phyloP scores from a whole-genome alignment of 2,888 invertebrate genomes.

The Orthosia gracilis region DNA sequence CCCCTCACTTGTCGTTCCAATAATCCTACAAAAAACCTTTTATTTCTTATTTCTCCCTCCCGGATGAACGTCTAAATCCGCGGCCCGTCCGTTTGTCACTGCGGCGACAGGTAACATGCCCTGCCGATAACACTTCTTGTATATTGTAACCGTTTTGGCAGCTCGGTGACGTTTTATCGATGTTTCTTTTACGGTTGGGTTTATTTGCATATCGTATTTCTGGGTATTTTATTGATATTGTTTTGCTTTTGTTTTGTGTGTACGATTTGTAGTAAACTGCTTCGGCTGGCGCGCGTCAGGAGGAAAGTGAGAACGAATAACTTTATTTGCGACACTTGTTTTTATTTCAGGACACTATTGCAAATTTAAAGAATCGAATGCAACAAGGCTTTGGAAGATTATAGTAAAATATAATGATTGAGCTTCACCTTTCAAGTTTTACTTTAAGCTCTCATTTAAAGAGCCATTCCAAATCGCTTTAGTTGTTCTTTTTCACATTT shows the following conservation, averaged over 20 bases:
- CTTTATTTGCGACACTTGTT: background rate
- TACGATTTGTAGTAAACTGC: constrained; percentile 49
- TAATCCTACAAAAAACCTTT: constrained; percentile 46
- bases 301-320: constrained; percentile 8
- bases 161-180: constrained; percentile 68
- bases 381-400: background rate
- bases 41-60: constrained; percentile 67
- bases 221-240: constrained; percentile 45
- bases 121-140: constrained; percentile 76
- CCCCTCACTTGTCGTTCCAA: constrained; percentile 19
- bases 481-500: constrained; percentile 6
- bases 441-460: background rate
- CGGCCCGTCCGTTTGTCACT: constrained; percentile 76
- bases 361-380: background rate
- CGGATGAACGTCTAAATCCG: constrained; percentile 82
- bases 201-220: constrained; percentile 67
- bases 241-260: constrained; percentile 38
- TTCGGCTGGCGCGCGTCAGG: background rate
- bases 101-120: constrained; percentile 77
- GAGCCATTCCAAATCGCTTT: background rate
- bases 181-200: constrained; percentile 62
- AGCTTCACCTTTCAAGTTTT: background rate
- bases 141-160: constrained; percentile 74
- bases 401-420: background rate
- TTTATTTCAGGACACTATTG: no score